phyloP scores from a whole-genome alignment of 2,888 invertebrate species.

The Lacanobia oleracea region DNA sequence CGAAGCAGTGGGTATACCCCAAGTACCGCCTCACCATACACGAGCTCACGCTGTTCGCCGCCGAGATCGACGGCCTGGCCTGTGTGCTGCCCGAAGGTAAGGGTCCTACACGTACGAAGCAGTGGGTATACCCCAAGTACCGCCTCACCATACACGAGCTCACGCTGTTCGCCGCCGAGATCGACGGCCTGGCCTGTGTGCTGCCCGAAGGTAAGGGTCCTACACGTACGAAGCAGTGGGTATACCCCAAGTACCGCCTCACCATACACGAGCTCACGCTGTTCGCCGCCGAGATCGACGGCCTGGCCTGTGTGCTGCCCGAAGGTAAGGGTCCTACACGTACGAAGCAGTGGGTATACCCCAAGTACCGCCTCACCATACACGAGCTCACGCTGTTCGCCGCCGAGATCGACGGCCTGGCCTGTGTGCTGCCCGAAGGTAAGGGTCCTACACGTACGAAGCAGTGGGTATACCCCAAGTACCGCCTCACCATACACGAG shows the following conservation, averaged over 20 bases:
- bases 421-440: slow-evolving; percentile 96
- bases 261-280: slow-evolving; percentile 96
- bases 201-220: slow-evolving; percentile 93
- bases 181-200: slow-evolving; percentile 96
- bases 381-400: slow-evolving; percentile 97
- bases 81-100: slow-evolving; percentile 96
- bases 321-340: slow-evolving; percentile 91
- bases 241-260: slow-evolving; percentile 94
- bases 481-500: slow-evolving; percentile 96
- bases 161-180: slow-evolving; percentile 96
- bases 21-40: slow-evolving; percentile 96
- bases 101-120: too few species aligned
- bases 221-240: too few species aligned
- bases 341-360: slow-evolving; percentile 66
- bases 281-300: slow-evolving; percentile 97
- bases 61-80: slow-evolving; percentile 96
- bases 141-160: slow-evolving; percentile 97
- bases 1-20: slow-evolving; percentile 70
- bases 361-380: slow-evolving; percentile 95
- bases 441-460: too few species aligned
- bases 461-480: slow-evolving; percentile 89
- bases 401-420: slow-evolving; percentile 96
- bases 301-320: slow-evolving; percentile 96
- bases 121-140: slow-evolving; percentile 91
- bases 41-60: slow-evolving; percentile 96